Evolutionary conservation across 2,888 invertebrate species (phyloP).

Genomic region (Acronicta aceris): DNA sequence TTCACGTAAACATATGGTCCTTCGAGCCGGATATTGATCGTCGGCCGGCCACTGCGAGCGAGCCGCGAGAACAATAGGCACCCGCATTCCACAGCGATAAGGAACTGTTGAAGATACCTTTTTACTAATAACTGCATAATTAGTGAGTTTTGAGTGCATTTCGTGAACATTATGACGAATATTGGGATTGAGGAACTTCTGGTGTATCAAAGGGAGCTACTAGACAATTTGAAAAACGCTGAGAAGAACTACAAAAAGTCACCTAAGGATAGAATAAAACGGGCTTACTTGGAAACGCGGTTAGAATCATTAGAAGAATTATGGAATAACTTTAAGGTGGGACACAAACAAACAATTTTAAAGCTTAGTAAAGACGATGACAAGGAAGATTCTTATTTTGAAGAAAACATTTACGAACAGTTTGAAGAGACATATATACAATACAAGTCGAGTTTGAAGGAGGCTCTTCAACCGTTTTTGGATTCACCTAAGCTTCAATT

Average conservation of each 20-base stretch:
- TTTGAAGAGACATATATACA: conserved; percentile 22
- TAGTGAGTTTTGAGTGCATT: conserved; percentile 6
- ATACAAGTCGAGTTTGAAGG: conserved; percentile 18
- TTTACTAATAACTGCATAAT: conserved; percentile 7
- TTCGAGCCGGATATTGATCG: conserved; percentile 9
- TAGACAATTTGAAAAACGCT: conserved; percentile 10
- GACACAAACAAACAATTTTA: conserved; percentile 17
- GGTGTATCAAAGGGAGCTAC: conserved; percentile 3
- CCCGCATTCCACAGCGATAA: conserved; percentile 10
- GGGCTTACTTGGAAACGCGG: conserved; percentile 13
- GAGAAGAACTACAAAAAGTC: conserved; percentile 18
- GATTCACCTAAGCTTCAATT: conserved; percentile 8
- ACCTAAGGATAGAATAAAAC: conserved; percentile 12
- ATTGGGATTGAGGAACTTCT: conserved; percentile 4
- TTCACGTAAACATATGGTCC: conserved; percentile 8
- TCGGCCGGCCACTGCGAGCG: conserved; percentile 3
- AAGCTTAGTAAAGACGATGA: conserved; percentile 10
- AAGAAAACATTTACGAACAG: conserved; percentile 13
- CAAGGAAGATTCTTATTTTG: conserved; percentile 15
- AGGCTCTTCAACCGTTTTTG: conserved; percentile 20
- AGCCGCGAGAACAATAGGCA: conserved; percentile 8
- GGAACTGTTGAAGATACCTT: conserved; percentile 7
- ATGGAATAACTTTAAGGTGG: conserved; percentile 15
- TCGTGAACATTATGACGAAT: conserved; percentile 7
- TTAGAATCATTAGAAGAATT: conserved; percentile 14